Evolutionary conservation across 2,113 vertebrate species (phyloP).

Genomic region (Rostratula benghalensis): DNA sequence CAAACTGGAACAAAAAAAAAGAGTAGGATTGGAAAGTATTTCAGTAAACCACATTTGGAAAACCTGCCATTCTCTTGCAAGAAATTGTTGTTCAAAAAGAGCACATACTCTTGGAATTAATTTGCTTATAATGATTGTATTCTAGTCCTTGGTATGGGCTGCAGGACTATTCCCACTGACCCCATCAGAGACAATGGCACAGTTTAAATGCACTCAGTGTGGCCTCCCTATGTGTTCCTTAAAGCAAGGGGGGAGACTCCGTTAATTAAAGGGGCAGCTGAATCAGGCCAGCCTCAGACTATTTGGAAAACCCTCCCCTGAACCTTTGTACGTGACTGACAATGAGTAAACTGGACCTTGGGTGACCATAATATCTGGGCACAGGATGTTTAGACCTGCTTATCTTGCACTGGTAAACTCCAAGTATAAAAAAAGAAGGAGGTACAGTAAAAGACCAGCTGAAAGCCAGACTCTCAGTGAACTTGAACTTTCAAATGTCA

Average conservation of each 20-base stretch:
- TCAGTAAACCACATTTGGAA: background rate
- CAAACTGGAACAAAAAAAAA: background rate
- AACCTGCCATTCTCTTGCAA: background rate
- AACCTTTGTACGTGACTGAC: background rate
- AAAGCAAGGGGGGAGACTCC: background rate
- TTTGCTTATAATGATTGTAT: background rate
- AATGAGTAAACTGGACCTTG: background rate
- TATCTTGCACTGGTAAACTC: background rate
- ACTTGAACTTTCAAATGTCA: background rate
- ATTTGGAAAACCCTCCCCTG: background rate
- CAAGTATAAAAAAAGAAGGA: background rate
- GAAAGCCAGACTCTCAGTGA: background rate
- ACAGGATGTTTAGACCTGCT: background rate
- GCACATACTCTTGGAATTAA: rapidly evolving
- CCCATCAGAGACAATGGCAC: background rate
- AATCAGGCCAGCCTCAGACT: background rate
- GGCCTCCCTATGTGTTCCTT: rapidly evolving
- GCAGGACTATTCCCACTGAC: background rate
- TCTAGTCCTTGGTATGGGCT: background rate
- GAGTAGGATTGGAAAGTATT: background rate
- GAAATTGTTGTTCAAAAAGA: background rate
- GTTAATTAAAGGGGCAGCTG: background rate
- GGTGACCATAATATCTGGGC: background rate
- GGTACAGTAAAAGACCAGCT: rapidly evolving
- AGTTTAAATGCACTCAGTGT: background rate